phyloP scores from a whole-genome alignment of 2,113 vertebrate species.

The Lanius ludovicianus region DNA sequence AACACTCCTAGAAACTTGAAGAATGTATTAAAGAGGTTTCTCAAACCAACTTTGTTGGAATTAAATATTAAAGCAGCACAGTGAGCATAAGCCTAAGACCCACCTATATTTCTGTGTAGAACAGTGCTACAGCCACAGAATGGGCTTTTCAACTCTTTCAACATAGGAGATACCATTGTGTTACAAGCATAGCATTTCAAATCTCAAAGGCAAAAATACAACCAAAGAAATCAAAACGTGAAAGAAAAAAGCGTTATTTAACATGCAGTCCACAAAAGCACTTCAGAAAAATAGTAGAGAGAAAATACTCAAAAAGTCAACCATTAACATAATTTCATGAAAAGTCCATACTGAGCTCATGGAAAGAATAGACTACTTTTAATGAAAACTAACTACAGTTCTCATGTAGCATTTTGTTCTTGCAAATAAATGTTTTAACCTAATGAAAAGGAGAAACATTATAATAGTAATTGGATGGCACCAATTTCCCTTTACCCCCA shows the following conservation, averaged over 20 bases:
- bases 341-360: not conserved
- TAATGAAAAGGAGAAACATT: not conserved
- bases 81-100: not conserved
- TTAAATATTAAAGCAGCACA: not conserved
- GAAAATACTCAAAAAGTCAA: not conserved
- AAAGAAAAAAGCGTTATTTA: not conserved
- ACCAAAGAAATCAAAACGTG: not conserved
- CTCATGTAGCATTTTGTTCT: not conserved
- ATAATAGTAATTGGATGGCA: not conserved
- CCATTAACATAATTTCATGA: not conserved
- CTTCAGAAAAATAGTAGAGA: not conserved
- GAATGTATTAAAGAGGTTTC: not conserved
- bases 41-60: not conserved
- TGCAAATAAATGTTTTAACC: not conserved
- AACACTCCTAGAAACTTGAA: not conserved
- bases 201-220: not conserved
- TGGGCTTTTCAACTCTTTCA: not conserved
- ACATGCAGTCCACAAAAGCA: not conserved
- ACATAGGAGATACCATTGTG: not conserved
- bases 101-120: not conserved
- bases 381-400: not conserved
- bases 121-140: not conserved
- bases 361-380: not conserved
- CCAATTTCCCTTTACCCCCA: not conserved
- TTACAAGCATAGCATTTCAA: not conserved